Percentiles rank a stretch among this genome's conserved stretches.
Evolutionary conservation across 2,888 invertebrate species (phyloP).

Genomic region (Pandemis corylana): DNA sequence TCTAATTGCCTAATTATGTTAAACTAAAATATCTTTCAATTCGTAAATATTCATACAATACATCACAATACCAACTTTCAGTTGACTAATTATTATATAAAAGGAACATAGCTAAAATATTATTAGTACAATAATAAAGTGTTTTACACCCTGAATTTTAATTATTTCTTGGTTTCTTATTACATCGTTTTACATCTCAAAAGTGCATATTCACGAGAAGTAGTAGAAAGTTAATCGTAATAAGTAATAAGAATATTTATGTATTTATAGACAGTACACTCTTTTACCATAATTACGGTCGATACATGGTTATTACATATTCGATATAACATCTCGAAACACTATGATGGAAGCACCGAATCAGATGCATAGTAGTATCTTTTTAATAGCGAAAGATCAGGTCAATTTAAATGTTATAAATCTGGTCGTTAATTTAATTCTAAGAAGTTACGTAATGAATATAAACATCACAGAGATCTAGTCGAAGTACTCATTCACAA

Average conservation of each 20-base stretch:
- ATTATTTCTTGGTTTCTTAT: conserved; percentile 51
- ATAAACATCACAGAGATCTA: conserved; percentile 47
- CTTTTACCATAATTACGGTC: conserved; percentile 10
- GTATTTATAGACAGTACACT: conserved; percentile 20
- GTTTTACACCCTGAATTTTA: conserved; percentile 69
- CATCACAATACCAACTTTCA: conserved; percentile 84
- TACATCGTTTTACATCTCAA: conserved; percentile 38
- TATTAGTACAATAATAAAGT: conserved; percentile 63
- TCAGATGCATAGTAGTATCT: conserved; percentile 21
- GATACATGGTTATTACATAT: conserved; percentile 22
- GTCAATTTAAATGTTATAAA: conserved; percentile 20
- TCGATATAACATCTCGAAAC: conserved; percentile 19
- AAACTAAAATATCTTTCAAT: conserved; percentile 75
- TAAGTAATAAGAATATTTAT: conserved; percentile 20
- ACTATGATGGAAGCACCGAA: conserved; percentile 35
- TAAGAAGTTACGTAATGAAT: conserved; percentile 21
- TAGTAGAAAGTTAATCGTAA: conserved; percentile 9
- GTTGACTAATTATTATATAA: conserved; percentile 71
- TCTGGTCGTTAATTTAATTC: conserved; percentile 25
- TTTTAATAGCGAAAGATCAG: conserved; percentile 11
- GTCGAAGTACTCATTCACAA: conserved; percentile 42
- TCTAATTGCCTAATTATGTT: conserved; percentile 74
- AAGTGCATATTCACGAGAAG: conserved; percentile 22
- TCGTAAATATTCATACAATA: conserved; percentile 75
- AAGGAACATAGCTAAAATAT: conserved; percentile 73